phyloP scores from a whole-genome alignment of 2,888 invertebrate genomes.

The Drosophila antonietae region DNA sequence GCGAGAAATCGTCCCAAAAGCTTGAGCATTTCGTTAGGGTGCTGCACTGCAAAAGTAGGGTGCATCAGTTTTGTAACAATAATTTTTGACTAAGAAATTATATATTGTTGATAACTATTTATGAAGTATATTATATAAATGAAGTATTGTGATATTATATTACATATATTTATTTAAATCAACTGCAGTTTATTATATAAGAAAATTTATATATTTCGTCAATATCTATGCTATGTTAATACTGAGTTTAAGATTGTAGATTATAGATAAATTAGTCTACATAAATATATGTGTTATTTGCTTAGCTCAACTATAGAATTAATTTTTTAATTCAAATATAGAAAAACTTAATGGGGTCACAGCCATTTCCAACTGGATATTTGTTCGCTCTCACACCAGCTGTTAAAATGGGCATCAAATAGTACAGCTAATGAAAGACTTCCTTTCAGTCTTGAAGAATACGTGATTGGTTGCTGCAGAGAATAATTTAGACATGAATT shows the following conservation, averaged over 20 bases:
- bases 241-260: too few relatives aligned
- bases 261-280: too few relatives aligned
- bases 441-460: not conserved
- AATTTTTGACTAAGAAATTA: not conserved
- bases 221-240: too few relatives aligned
- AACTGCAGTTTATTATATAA: too few relatives aligned
- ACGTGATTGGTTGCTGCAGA: slow-evolving; percentile 21
- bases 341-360: not conserved
- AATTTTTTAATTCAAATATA: not conserved
- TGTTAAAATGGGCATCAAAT: not conserved
- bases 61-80: slow-evolving; percentile 18
- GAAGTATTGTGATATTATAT: too few relatives aligned
- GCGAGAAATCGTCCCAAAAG: slow-evolving; percentile 48
- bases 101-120: not conserved
- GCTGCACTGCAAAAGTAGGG: slow-evolving; percentile 44
- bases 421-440: slow-evolving; percentile 4
- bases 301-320: not conserved
- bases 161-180: too few relatives aligned
- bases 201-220: too few relatives aligned
- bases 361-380: not conserved
- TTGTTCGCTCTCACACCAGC: not conserved
- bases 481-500: slow-evolving; percentile 64
- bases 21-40: slow-evolving; percentile 55
- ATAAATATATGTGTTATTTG: not conserved
- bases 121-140: too few relatives aligned